Evolutionary conservation across 2,113 vertebrate genomes (phyloP), one percentile per base, ranked within the genome.

Genomic region (Lagopus muta): DNA sequence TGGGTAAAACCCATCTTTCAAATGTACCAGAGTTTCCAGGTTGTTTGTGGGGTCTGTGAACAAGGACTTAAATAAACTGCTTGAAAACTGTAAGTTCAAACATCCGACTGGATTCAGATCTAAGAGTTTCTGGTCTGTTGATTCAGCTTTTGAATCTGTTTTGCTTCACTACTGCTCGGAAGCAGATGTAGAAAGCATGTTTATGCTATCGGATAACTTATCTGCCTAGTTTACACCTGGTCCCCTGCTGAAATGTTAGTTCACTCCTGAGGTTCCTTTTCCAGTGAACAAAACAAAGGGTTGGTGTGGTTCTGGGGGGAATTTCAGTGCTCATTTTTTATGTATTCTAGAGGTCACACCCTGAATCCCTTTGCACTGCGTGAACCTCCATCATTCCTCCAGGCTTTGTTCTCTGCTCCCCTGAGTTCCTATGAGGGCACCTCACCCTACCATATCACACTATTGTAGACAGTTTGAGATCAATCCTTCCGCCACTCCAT

Each of bases 141-240:
- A 85, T 85, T 30, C 69, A 42, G 36, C 13, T 64, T 83, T 77
- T 80, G 38, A 73, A 74, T 92, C 55, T 88, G 67, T 91, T 96
- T 92, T 95, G 60, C 38, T 74, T 91, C 69, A 21, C 17, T 28
- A 42, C 50, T 88, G 60, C 78, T 89, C 82, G 82, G 82, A 91
- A 88, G 57, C 87, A 92, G 75, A 95, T 64, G 91, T 62, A 67
- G 67, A 82, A 47, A 42, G 25, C 1, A 2, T 90, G 82, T 95
- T 94, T 91, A 83, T 72, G 32, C 34, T 83, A 52, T 81, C 94
- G 90, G 90, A 93, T 94, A 90, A 67, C 50, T 81, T 67, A 13
- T 90, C 69, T 86, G 86, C 52, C 76, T 81, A 50, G 52, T 92
- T 95, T 93, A 75, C 73, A 95, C 96, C 96, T 95, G 92, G 76